phyloP scores from a whole-genome alignment of 2,888 invertebrate genomes.

The Macropis europaea region DNA sequence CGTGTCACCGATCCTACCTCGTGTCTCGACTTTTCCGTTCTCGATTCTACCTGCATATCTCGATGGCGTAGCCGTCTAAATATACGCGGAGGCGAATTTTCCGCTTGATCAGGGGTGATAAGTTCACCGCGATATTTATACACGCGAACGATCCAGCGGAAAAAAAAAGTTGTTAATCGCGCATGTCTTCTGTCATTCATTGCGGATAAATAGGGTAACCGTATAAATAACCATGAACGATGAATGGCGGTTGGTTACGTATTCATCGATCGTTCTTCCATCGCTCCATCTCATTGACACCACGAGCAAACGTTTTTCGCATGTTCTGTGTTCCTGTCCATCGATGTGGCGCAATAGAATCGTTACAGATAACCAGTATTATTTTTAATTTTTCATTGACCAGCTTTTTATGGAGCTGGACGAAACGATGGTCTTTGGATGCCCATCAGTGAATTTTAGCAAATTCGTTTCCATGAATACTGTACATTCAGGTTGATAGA shows the following conservation, averaged over 20 bases:
- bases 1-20: neutral
- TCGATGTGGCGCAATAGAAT: too few relatives aligned
- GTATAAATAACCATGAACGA: slow-evolving; percentile 42
- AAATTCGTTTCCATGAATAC: too few relatives aligned
- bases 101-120: neutral
- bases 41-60: neutral
- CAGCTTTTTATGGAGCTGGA: too few relatives aligned
- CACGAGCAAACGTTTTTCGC: too few relatives aligned
- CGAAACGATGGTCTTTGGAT: too few relatives aligned
- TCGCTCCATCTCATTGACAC: too few relatives aligned
- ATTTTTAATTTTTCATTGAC: too few relatives aligned
- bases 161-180: slow-evolving; percentile 38
- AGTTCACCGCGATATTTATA: slow-evolving; percentile 37
- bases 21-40: neutral
- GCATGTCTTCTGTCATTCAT: slow-evolving; percentile 43
- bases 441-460: too few relatives aligned
- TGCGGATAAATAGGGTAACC: slow-evolving; percentile 31
- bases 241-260: slow-evolving; percentile 42
- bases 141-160: slow-evolving; percentile 23
- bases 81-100: slow-evolving; percentile 39
- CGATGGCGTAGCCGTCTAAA: slow-evolving; percentile 13
- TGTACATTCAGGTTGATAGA: too few relatives aligned
- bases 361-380: too few relatives aligned
- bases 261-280: slow-evolving; percentile 12
- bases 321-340: too few relatives aligned